Evolutionary conservation across 2,113 vertebrate genomes (phyloP).

Genomic region (Engraulis encrasicolus): DNA sequence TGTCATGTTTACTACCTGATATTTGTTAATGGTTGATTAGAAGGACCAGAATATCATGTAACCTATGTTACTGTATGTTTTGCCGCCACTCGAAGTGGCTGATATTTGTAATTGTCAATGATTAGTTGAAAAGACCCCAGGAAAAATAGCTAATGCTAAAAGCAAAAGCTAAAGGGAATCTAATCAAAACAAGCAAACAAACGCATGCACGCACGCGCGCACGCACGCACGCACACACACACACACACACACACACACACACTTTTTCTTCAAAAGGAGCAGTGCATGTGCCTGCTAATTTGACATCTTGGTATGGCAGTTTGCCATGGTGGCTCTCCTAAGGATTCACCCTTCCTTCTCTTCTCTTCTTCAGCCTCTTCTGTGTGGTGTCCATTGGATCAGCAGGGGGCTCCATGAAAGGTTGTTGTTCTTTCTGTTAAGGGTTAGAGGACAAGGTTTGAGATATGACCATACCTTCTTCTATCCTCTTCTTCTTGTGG

Average conservation of each 20-base stretch:
- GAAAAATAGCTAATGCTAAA: too few species aligned
- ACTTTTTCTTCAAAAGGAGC: neutral
- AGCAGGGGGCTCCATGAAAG: neutral
- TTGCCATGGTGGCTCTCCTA: neutral
- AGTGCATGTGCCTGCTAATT: neutral
- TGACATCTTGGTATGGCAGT: neutral
- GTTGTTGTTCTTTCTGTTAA: neutral
- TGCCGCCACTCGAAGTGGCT: too few species aligned
- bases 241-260: neutral
- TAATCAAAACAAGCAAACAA: too few species aligned
- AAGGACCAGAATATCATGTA: too few species aligned
- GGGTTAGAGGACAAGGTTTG: neutral
- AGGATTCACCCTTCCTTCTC: neutral
- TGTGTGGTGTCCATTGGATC: neutral
- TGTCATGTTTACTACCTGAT: too few species aligned
- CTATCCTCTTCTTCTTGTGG: neutral
- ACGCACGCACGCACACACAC: too few species aligned
- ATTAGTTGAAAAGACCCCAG: too few species aligned
- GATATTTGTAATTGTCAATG: too few species aligned
- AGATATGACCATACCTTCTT: neutral
- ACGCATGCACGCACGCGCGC: too few species aligned
- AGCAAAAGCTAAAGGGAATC: too few species aligned
- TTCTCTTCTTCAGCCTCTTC: neutral
- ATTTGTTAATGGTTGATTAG: too few species aligned
- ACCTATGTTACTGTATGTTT: too few species aligned